These are phyloP conservation scores for Caretta caretta DNA, from an alignment of 2,113 vertebrate genomes.

Conservation along the genomic window DNA sequence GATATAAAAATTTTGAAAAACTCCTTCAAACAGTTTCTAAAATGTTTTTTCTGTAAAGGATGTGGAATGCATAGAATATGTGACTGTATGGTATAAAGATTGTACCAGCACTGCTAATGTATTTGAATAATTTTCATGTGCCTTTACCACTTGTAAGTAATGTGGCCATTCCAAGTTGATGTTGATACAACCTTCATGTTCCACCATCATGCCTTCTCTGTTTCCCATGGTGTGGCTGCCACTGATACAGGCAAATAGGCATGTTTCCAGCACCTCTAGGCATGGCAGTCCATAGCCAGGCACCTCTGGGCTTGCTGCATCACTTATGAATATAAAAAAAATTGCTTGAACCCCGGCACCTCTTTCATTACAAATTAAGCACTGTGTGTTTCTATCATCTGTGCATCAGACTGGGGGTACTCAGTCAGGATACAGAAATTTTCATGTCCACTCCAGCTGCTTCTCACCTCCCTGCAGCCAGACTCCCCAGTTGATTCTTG, in stretches of 20 bases:
- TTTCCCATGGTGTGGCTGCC: not conserved
- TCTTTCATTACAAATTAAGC: too few relatives aligned
- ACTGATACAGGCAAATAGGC: not conserved
- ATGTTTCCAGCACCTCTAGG: not conserved
- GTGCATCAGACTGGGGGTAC: not conserved
- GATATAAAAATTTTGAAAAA: slow-evolving; percentile 73
- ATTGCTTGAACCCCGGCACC: too few relatives aligned
- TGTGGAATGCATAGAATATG: slow-evolving; percentile 63
- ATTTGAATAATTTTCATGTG: slow-evolving; percentile 59
- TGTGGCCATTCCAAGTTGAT: slow-evolving; percentile 23
- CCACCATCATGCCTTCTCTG: not conserved
- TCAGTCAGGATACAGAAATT: not conserved
- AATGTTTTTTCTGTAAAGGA: slow-evolving; percentile 73
- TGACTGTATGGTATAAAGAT: slow-evolving; percentile 54
- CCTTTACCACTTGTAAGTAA: slow-evolving; percentile 51
- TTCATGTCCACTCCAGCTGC: not conserved
- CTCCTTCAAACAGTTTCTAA: slow-evolving; percentile 72
- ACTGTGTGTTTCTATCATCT: not conserved
- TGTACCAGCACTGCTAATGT: slow-evolving; percentile 56
- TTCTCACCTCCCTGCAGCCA: not conserved
- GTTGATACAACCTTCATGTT: not conserved
- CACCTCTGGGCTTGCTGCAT: too few relatives aligned
- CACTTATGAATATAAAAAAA: too few relatives aligned
- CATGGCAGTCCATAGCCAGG: too few relatives aligned
- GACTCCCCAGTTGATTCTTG: not conserved